Percentiles rank a stretch among this genome's conserved stretches.
phyloP scores from a whole-genome alignment of 35 echinoderm and acorn worm genomes.

The Hemicentrotus pulcherrimus region DNA sequence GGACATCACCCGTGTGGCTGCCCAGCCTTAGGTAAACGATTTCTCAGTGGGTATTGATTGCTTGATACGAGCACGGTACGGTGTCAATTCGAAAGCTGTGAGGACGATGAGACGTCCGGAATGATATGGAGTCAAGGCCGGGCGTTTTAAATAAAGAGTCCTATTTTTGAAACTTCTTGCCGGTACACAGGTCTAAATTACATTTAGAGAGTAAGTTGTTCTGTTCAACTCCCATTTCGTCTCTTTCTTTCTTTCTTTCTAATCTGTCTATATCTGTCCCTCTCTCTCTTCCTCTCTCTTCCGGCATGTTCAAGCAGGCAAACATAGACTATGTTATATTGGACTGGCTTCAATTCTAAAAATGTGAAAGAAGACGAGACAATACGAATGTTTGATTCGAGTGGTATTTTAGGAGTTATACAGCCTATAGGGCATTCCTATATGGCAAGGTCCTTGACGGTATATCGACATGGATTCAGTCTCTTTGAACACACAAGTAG shows the following conservation, averaged over 20 bases:
- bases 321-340: too few relatives aligned
- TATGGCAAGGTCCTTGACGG: too few relatives aligned
- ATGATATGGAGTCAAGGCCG: not conserved
- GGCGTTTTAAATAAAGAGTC: not conserved
- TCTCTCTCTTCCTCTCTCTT: slow-evolving; percentile 2
- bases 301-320: not conserved
- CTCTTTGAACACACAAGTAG: too few relatives aligned
- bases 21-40: not conserved
- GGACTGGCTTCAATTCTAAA: too few relatives aligned
- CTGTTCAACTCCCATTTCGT: not conserved
- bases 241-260: not conserved
- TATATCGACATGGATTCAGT: too few relatives aligned
- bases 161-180: not conserved
- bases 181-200: too few relatives aligned
- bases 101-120: not conserved
- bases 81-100: not conserved
- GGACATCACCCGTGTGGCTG: not conserved
- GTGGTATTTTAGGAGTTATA: too few relatives aligned
- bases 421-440: too few relatives aligned
- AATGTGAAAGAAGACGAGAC: too few relatives aligned
- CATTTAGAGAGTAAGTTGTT: not conserved
- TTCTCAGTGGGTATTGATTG: not conserved
- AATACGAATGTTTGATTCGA: too few relatives aligned
- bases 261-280: not conserved
- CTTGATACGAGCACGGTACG: not conserved